Base-by-base conservation (phyloP, 2,888 invertebrate genomes). In the Leptinotarsa tumamoca region DNA sequence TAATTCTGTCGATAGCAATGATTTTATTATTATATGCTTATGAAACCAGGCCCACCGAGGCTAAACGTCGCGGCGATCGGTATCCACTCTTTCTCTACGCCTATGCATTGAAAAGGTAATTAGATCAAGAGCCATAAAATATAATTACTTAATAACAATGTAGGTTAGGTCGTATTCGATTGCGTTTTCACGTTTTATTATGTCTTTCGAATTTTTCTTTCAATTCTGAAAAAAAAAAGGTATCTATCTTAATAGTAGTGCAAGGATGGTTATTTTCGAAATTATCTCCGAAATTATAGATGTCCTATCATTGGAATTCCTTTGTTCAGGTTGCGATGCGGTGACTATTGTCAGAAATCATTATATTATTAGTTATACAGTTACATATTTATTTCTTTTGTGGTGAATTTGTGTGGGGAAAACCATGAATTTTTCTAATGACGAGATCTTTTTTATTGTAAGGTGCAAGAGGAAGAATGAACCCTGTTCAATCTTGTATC, bases 111-210 rank as follows among this genome's bases (percentile, higher is more conserved):
- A 58, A 49, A 33, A 82, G 73, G 81, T 82, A 85, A 86, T 85
- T 84, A 85, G 84, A 77, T 72, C 75, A 74, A 72, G 75, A 71
- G 68, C 74, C 80, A 79, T 80, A 81, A 69, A 56, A 72, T 71
- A 82, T 85, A 85, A 85, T 86, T 84, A 84, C 84, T 83, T 84
- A 84, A 85, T 85, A 84, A 86, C 82, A 81, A 82, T 78, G 77
- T 68, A 66, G 68, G 72, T 69, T 49, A 78, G 71, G 73, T 68
- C 73, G 69, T 71, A 78, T 78, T 79, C 71, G 70, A 74, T 75
- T 72, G 68, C 71, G 21, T 77, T 78, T 74, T 78, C 76, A 49
- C 58, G 58, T 71, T 72, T 73, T 51, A 63, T 67, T 68, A 71
- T 67, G 43, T 43, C 67, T 61, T 68, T 67, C 67, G 10, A 61